Evolutionary conservation across 2,113 vertebrate species (phyloP).

Genomic region (Pteronura brasiliensis): DNA sequence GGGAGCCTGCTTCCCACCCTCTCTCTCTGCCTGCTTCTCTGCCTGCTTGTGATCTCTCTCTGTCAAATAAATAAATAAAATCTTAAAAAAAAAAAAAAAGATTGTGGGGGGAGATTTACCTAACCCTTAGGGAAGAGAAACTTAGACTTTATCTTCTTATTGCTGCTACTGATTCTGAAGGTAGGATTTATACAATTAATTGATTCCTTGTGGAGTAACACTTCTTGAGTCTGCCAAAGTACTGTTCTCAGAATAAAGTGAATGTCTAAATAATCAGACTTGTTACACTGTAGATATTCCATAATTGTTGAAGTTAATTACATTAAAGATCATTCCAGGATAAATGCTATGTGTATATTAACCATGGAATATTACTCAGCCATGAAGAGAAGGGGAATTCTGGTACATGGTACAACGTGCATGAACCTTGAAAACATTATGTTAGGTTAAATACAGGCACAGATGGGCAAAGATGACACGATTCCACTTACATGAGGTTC

Average conservation of each 20-base stretch:
- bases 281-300: neutral
- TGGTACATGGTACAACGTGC: neutral
- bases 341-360: neutral
- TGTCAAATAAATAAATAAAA: too few species aligned
- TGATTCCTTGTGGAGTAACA: neutral
- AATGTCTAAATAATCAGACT: neutral
- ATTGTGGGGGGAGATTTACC: neutral
- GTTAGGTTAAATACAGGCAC: neutral
- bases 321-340: neutral
- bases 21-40: too few species aligned
- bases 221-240: neutral
- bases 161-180: constrained; percentile 2
- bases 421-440: neutral
- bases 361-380: neutral
- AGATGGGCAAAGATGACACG: neutral
- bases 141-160: constrained; percentile 48
- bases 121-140: constrained; percentile 26
- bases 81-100: too few species aligned
- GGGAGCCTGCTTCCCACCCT: too few species aligned
- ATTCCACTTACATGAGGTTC: neutral
- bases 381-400: neutral
- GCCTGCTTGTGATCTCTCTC: too few species aligned
- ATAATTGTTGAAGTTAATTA: constrained; percentile 18
- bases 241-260: neutral
- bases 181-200: constrained; percentile 21